Evolutionary conservation across 2,113 vertebrate species (phyloP).

Genomic region (Ranitomeya imitator): DNA sequence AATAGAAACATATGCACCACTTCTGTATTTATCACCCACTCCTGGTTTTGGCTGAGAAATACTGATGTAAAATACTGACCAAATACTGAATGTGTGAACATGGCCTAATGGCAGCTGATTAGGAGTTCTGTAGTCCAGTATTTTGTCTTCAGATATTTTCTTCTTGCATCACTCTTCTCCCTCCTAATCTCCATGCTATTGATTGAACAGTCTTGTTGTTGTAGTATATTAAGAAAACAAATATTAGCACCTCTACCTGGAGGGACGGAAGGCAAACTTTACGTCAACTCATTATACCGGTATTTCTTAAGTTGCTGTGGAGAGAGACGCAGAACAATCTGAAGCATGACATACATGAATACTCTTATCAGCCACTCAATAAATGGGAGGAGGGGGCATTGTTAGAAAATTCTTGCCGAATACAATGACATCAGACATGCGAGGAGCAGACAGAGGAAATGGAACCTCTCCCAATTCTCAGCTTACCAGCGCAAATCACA

Average conservation of each 20-base stretch:
- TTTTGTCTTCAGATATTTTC: not conserved
- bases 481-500: constrained; percentile 20
- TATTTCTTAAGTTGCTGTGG: not conserved
- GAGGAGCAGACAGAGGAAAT: constrained; percentile 37
- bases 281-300: not conserved
- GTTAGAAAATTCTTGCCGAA: constrained; percentile 7
- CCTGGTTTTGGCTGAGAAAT: too few relatives aligned
- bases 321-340: not conserved
- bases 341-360: not conserved
- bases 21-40: too few relatives aligned
- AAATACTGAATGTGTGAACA: too few relatives aligned
- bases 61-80: too few relatives aligned
- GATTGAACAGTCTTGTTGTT: not conserved
- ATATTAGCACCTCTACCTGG: not conserved
- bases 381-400: constrained; percentile 16
- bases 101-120: too few relatives aligned
- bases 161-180: not conserved
- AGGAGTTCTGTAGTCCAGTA: too few relatives aligned
- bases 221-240: too few relatives aligned
- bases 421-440: constrained; percentile 44
- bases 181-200: too few relatives aligned
- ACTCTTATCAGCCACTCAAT: constrained; percentile 28
- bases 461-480: constrained; percentile 39
- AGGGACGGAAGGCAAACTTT: not conserved
- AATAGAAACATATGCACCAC: too few relatives aligned